phyloP scores from a whole-genome alignment of 2,888 invertebrate genomes.

The Parochlus steinenii region DNA sequence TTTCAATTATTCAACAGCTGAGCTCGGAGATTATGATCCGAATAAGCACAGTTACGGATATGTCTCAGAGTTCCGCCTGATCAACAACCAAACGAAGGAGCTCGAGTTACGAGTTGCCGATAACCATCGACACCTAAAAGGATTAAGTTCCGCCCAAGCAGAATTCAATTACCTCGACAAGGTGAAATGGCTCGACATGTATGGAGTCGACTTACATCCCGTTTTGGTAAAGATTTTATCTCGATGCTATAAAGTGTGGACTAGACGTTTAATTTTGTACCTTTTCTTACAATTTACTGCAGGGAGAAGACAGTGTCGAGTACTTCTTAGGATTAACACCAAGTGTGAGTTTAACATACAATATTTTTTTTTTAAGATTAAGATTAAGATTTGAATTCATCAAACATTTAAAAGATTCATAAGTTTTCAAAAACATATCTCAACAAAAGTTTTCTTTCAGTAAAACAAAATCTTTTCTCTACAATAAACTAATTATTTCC shows the following conservation, averaged over 20 bases:
- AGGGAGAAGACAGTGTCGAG: conserved; percentile 94
- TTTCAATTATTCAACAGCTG: conserved; percentile 57
- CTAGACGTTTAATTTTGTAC: no score
- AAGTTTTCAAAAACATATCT: no score
- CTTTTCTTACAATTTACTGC: no score
- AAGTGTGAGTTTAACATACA: no score
- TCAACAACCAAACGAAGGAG: conserved; percentile 83
- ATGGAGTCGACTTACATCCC: conserved; percentile 92
- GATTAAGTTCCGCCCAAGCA: conserved; percentile 61
- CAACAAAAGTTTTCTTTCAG: no score
- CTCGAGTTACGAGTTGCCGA: conserved; percentile 76
- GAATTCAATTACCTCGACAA: conserved; percentile 92
- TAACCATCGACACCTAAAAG: conserved; percentile 69
- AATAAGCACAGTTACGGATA: conserved; percentile 77
- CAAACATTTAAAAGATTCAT: no score
- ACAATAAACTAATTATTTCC: no score
- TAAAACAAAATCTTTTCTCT: no score
- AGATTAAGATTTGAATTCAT: no score
- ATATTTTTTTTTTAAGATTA: no score
- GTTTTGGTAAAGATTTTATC: conserved; percentile 64
- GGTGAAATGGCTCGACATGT: conserved; percentile 98
- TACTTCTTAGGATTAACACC: conserved; percentile 92
- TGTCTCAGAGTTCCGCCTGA: conserved; percentile 85
- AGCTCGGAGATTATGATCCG: conserved; percentile 86
- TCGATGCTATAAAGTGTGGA: no score